Conservation (phyloP, 2,888 invertebrate genomes). For the Anoncus sp. region DNA sequence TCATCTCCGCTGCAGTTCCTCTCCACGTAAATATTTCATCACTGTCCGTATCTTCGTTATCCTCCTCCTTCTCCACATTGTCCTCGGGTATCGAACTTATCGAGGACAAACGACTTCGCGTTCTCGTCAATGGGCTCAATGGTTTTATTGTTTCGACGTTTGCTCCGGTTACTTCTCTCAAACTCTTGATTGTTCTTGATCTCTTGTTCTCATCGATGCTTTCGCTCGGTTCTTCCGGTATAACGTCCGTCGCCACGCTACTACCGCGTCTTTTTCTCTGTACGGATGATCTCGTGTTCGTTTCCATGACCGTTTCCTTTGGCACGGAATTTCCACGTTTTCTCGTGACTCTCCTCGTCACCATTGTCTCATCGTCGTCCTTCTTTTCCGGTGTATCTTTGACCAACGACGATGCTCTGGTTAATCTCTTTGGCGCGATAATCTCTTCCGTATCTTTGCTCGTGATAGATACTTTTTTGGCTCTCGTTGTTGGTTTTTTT, state of each 20-base stretch:
- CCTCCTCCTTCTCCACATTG: slow-evolving; percentile 69
- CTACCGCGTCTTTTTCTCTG: slow-evolving; percentile 50
- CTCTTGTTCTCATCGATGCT: slow-evolving; percentile 11
- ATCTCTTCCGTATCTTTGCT: slow-evolving; percentile 42
- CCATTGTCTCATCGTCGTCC: background rate
- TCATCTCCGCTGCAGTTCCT: slow-evolving; percentile 29
- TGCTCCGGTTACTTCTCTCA: background rate
- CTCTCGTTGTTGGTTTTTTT: slow-evolving; percentile 38
- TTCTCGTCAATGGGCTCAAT: slow-evolving; percentile 65
- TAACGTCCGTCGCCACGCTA: slow-evolving; percentile 70
- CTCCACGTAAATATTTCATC: slow-evolving; percentile 22
- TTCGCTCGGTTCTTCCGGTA: slow-evolving; percentile 65
- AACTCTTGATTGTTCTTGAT: background rate
- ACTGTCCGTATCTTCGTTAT: slow-evolving; percentile 23
- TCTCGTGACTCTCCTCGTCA: slow-evolving; percentile 21
- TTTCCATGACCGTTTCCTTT: slow-evolving; percentile 67
- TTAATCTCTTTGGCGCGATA: slow-evolving; percentile 47
- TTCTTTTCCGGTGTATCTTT: slow-evolving; percentile 56
- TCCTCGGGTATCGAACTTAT: slow-evolving; percentile 77
- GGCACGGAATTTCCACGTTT: slow-evolving; percentile 74
- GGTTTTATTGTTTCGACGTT: slow-evolving; percentile 26
- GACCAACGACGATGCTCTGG: slow-evolving; percentile 57
- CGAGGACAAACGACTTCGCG: slow-evolving; percentile 72
- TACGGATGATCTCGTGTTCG: slow-evolving; percentile 59
- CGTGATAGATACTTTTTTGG: slow-evolving; percentile 46